phyloP scores from a whole-genome alignment of 2,888 invertebrate species.

The Lycocerus yunnanus region DNA sequence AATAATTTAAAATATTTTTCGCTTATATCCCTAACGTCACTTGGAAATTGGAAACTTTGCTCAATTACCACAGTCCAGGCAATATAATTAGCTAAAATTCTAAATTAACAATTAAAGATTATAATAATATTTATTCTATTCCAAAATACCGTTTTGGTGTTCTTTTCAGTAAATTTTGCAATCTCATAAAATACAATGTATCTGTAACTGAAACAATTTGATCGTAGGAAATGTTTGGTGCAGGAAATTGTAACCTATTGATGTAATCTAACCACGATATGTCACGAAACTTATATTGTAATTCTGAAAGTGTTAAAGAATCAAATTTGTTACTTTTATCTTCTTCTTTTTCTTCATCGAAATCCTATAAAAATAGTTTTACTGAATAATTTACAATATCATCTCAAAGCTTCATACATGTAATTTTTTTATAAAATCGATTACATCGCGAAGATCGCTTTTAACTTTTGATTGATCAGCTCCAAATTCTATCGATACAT shows the following conservation, averaged over 20 bases:
- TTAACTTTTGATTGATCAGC: slow-evolving; percentile 40
- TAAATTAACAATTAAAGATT: slow-evolving; percentile 24
- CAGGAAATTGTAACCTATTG: slow-evolving; percentile 44
- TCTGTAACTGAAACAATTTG: slow-evolving; percentile 46
- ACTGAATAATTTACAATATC: no score
- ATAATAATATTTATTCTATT: not conserved
- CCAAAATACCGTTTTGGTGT: slow-evolving; percentile 46
- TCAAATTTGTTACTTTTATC: slow-evolving; percentile 25
- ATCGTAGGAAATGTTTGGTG: slow-evolving; percentile 42
- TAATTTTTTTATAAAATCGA: slow-evolving; percentile 46
- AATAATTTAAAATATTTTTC: slow-evolving; percentile 36
- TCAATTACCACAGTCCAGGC: slow-evolving; percentile 47
- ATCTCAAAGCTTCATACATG: not conserved
- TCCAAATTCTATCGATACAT: slow-evolving; percentile 46
- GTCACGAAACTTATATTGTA: slow-evolving; percentile 56
- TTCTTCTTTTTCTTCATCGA: not conserved
- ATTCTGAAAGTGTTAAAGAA: slow-evolving; percentile 56
- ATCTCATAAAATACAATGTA: slow-evolving; percentile 43
- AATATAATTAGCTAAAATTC: slow-evolving; percentile 50
- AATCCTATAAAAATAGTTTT: not conserved
- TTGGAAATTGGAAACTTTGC: slow-evolving; percentile 45
- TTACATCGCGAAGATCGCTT: slow-evolving; percentile 45
- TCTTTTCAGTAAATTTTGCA: slow-evolving; percentile 42
- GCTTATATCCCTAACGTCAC: slow-evolving; percentile 39
- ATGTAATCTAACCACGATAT: slow-evolving; percentile 50